Evolutionary conservation across 2,797 vertebrate species (phyloP).

Genomic region (Xenops minutus): DNA sequence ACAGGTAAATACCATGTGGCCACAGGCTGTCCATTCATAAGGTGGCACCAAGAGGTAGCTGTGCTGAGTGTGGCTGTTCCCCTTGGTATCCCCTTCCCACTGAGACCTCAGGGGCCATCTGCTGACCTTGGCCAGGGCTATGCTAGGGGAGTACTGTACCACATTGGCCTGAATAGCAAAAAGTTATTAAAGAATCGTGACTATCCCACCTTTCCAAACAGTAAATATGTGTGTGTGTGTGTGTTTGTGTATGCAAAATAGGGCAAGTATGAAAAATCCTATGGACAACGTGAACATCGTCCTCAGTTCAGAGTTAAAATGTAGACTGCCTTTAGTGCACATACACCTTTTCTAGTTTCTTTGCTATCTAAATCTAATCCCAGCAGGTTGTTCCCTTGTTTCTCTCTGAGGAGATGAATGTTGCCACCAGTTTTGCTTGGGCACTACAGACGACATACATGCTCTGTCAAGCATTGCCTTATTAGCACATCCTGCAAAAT

Average conservation of each 20-base stretch:
- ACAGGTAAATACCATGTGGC: not conserved
- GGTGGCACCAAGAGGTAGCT: not conserved
- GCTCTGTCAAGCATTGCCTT: not conserved
- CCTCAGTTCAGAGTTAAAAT: not conserved
- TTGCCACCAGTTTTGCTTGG: not conserved
- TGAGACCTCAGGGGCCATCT: not conserved
- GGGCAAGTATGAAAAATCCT: not conserved
- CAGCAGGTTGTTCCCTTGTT: not conserved
- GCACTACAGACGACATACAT: rapidly evolving
- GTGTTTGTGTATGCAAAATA: not conserved
- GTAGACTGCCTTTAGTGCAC: not conserved
- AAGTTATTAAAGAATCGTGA: not conserved
- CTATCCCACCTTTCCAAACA: not conserved
- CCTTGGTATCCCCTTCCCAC: not conserved
- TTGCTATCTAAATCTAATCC: not conserved
- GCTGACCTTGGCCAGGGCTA: not conserved
- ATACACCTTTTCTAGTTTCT: not conserved
- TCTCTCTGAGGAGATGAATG: not conserved
- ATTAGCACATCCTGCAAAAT: constrained; percentile 59
- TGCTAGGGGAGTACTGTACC: rapidly evolving
- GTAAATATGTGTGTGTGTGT: rapidly evolving
- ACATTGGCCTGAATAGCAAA: not conserved
- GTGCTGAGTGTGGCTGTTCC: rapidly evolving
- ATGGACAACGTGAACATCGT: not conserved
- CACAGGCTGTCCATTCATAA: not conserved